phyloP scores from a whole-genome alignment of 2,888 invertebrate genomes.

The Polyommatus iphigenia region DNA sequence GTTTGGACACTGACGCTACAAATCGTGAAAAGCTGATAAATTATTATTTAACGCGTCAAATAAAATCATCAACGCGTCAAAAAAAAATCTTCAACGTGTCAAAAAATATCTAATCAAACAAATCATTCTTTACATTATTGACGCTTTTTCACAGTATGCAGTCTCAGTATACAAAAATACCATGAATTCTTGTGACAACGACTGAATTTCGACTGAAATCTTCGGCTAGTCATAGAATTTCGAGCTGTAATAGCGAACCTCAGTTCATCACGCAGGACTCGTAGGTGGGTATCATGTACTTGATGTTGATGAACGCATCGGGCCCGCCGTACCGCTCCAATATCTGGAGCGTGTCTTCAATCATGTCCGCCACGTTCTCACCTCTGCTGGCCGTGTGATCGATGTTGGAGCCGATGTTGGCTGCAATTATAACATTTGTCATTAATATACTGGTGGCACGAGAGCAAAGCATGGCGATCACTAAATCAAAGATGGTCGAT shows the following conservation, averaged over 20 bases:
- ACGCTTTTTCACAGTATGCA: too few species aligned
- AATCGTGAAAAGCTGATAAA: too few species aligned
- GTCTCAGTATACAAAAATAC: too few species aligned
- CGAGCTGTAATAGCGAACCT: constrained; percentile 46
- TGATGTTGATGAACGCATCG: constrained; percentile 98
- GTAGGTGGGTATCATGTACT: constrained; percentile 98
- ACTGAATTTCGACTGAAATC: not conserved
- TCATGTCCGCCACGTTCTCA: constrained; percentile 93
- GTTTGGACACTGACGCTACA: too few species aligned
- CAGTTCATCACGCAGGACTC: constrained; percentile 93
- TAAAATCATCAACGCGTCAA: too few species aligned
- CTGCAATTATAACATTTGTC: constrained; percentile 64
- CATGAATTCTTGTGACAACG: not conserved
- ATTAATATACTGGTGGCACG: not conserved
- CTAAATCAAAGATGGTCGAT: not conserved
- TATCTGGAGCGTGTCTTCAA: constrained; percentile 95
- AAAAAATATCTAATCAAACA: too few species aligned
- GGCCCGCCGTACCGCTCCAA: constrained; percentile 96
- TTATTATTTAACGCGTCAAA: too few species aligned
- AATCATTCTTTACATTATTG: too few species aligned
- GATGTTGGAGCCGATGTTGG: constrained; percentile 93
- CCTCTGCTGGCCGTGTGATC: constrained; percentile 93
- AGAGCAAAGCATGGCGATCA: not conserved
- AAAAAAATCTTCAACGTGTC: too few species aligned
- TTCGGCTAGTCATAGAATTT: not conserved